These are phyloP conservation scores for Mormyrus lacerda DNA, from an alignment of 2,113 vertebrate species.

Conservation along the genomic window DNA sequence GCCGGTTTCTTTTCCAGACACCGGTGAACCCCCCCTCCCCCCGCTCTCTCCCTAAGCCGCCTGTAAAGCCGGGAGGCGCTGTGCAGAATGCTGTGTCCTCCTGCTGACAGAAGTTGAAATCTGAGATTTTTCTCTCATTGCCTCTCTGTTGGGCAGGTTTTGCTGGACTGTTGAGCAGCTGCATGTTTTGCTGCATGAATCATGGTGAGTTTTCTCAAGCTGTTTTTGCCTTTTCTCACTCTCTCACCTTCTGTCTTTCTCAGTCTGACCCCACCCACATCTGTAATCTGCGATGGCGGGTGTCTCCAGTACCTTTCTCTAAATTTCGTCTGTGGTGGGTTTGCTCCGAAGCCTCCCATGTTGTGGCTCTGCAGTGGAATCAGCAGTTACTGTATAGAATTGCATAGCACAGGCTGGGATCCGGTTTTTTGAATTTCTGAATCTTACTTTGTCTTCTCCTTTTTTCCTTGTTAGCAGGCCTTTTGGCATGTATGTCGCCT, in stretches of 20 bases:
- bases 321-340: slow-evolving; percentile 9
- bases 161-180: slow-evolving; percentile 35
- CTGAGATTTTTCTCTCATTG: slow-evolving; percentile 27
- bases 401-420: background rate
- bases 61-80: background rate
- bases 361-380: background rate
- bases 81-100: background rate
- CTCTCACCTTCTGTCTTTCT: slow-evolving; percentile 28
- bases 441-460: background rate
- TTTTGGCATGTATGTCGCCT: background rate
- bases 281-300: slow-evolving; percentile 38
- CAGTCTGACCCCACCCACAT: slow-evolving; percentile 36
- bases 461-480: background rate
- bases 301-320: background rate
- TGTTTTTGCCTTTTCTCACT: slow-evolving; percentile 17
- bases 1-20: slow-evolving; percentile 18
- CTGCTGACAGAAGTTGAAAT: slow-evolving; percentile 19
- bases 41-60: slow-evolving; percentile 22
- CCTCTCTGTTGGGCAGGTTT: slow-evolving; percentile 28
- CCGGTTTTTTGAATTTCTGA: background rate
- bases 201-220: slow-evolving; percentile 57
- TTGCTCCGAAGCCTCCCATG: slow-evolving; percentile 16
- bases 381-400: background rate
- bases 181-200: slow-evolving; percentile 39
- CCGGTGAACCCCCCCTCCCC: slow-evolving; percentile 1